A percentile compares a stretch with the other conserved stretches of the same genome.
Evolutionary conservation across 2,797 vertebrate species (phyloP).

Genomic region (Tolypeutes matacus): DNA sequence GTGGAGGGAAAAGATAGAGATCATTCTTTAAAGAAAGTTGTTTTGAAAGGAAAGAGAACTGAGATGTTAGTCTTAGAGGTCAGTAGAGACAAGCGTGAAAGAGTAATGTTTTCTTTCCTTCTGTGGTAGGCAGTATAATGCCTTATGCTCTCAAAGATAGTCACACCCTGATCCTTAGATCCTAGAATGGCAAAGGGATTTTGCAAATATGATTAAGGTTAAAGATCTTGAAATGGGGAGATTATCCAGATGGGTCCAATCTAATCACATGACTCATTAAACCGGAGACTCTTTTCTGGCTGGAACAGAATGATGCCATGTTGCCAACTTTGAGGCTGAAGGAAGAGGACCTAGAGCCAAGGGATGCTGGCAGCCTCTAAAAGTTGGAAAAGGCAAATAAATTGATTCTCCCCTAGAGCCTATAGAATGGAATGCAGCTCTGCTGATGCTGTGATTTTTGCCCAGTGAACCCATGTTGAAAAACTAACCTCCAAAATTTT

Average conservation of each 20-base stretch:
- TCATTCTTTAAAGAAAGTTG: slow-evolving; percentile 29
- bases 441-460: background rate
- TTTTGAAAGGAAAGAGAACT: slow-evolving; percentile 42
- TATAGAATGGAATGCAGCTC: background rate
- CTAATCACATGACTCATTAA: background rate
- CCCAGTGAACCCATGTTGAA: background rate
- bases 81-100: slow-evolving; percentile 32
- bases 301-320: background rate
- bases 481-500: background rate
- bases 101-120: slow-evolving; percentile 43
- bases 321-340: background rate
- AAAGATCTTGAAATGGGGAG: background rate
- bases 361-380: background rate
- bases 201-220: background rate
- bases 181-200: background rate
- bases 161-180: background rate
- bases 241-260: background rate
- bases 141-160: background rate
- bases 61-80: slow-evolving; percentile 17
- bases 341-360: background rate
- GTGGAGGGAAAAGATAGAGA: background rate
- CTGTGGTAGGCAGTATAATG: background rate
- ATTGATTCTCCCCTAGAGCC: background rate
- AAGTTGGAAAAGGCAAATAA: background rate
- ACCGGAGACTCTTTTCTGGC: background rate